Percentiles rank a stretch among this genome's conserved stretches.
Conservation (phyloP, 2,113 vertebrate genomes). For the Ancistrus triradiatus region DNA sequence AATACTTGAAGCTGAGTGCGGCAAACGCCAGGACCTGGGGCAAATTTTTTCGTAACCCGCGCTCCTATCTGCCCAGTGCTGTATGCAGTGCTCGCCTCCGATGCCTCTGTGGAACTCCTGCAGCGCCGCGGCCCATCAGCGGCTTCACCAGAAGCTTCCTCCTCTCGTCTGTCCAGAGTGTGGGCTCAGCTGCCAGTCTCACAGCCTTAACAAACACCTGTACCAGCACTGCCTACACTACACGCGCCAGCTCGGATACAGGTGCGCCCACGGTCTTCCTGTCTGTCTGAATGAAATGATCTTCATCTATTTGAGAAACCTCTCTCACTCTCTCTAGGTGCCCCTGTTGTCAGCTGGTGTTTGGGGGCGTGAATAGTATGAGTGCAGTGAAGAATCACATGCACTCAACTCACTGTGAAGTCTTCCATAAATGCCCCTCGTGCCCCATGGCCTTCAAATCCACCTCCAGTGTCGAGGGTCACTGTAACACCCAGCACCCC, state of each 20-base stretch:
- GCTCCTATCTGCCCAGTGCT: slow-evolving; percentile 65
- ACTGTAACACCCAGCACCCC: slow-evolving; percentile 83
- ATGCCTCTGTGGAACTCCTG: slow-evolving; percentile 90
- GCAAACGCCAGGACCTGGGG: too few relatives aligned
- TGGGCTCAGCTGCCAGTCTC: slow-evolving; percentile 73
- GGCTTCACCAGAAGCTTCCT: slow-evolving; percentile 80
- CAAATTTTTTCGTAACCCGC: background rate
- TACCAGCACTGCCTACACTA: slow-evolving; percentile 86
- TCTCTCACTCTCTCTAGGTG: slow-evolving; percentile 68
- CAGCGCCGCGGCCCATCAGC: slow-evolving; percentile 82
- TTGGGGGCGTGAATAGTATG: slow-evolving; percentile 84
- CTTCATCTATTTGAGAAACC: background rate
- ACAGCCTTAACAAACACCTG: slow-evolving; percentile 77
- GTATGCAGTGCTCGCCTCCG: slow-evolving; percentile 76
- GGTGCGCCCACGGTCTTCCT: slow-evolving; percentile 57
- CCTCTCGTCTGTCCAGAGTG: slow-evolving; percentile 92
- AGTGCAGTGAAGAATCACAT: slow-evolving; percentile 95
- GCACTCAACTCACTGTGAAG: slow-evolving; percentile 89
- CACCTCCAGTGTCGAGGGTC: slow-evolving; percentile 81
- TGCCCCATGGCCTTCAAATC: slow-evolving; percentile 98
- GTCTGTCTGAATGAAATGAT: too few relatives aligned
- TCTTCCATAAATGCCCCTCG: slow-evolving; percentile 94
- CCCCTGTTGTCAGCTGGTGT: slow-evolving; percentile 90
- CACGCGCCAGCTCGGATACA: slow-evolving; percentile 89
- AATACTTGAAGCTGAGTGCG: too few relatives aligned